Conservation (phyloP, 2,797 vertebrate species). For the Spondyliosoma cantharus region DNA sequence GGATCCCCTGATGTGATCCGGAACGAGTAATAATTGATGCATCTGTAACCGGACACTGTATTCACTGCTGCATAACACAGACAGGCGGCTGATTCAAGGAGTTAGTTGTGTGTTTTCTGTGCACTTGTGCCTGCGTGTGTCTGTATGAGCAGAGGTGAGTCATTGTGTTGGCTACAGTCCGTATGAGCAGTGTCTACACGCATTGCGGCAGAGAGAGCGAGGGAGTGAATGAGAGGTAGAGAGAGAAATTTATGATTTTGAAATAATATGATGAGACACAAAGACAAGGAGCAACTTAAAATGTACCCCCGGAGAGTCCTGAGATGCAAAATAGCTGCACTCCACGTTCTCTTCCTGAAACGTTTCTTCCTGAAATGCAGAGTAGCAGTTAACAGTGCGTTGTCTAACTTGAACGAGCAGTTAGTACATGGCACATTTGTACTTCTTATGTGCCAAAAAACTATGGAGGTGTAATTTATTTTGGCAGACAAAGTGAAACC, state of each 20-base stretch:
- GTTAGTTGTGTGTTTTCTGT: conserved; percentile 25
- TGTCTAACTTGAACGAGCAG: neutral
- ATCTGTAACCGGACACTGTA: conserved; percentile 73
- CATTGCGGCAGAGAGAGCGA: conserved; percentile 73
- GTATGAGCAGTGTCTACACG: conserved; percentile 61
- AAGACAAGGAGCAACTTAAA: conserved; percentile 11
- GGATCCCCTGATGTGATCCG: conserved; percentile 74
- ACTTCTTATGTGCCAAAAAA: neutral
- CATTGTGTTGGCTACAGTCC: conserved; percentile 69
- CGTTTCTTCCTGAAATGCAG: neutral
- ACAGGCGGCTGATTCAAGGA: conserved; percentile 35
- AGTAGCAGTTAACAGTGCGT: neutral
- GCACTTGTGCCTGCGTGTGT: conserved; percentile 30
- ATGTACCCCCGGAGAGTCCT: neutral
- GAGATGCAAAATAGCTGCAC: neutral
- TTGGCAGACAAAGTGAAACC: neutral
- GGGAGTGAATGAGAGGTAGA: conserved; percentile 31
- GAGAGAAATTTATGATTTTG: conserved; percentile 30
- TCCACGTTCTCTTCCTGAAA: neutral
- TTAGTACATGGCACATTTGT: neutral
- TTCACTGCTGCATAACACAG: conserved; percentile 58
- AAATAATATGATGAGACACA: conserved; percentile 24
- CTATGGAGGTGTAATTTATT: neutral
- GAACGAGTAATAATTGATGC: conserved; percentile 79
- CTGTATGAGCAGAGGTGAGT: conserved; percentile 75